Base-by-base conservation (phyloP, 2,113 vertebrate species). In the Gobio gobio region DNA sequence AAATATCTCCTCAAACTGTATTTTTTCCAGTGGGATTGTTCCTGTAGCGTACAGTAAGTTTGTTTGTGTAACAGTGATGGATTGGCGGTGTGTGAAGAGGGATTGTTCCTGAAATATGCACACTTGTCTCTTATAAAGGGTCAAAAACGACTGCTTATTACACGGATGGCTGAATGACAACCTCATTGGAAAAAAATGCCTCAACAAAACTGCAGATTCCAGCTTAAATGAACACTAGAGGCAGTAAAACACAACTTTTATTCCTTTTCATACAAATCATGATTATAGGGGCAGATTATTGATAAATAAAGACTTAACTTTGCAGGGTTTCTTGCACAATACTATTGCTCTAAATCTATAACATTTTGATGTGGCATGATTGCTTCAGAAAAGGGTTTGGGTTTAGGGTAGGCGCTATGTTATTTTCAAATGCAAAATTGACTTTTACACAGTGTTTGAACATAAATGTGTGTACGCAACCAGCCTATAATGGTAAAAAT, bases 61-160 rank as follows among this genome's bases (percentile, higher is more conserved):
- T 0, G 13, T 51, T 26, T 26, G 43, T 45, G 24, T 26, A 75
- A 49, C 43, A n/a, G 43, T 51, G 73, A 75, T 51, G 73, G 24
- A 49, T 29, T 49, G 43, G 73, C 29, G 24, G 12, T 75, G n/a
- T 75, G 73, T 47, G 13, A 75, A 26, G n/a, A n/a, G 73, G n/a
- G 47, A 51, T 29, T 75, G 47, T 75, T 75, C 73, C 47, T 51
- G n/a, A 51, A 75, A 49, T 51, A 75, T 29, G 47, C 73, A 29
- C 73, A 49, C 73, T 26, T 75, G 47, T 51, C 73, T 29, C 14
- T 73, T 16, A 75, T 24, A 75, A 75, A 51, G 24, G 47, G 73
- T 51, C 10, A 51, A 75, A 75, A 14, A 74, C 3, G 45, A 26
- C n/a, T 75, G 5, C 3, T 24, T 26, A 49, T 26, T 47, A 75